A percentile compares a stretch with the other conserved stretches of the same genome.
phyloP scores from a whole-genome alignment of 2,113 vertebrate species.

The mouse (Mus musculus) region GRCm39 chr1:89070001-89070500 shows the following conservation, averaged over 20 bases:
- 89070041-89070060: background rate
- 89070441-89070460: accelerated
- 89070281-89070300: background rate
- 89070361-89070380: background rate
- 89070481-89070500: background rate
- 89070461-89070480: background rate
- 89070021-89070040: background rate
- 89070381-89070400: background rate
- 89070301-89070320: accelerated
- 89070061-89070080: background rate
- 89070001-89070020: background rate
- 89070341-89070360: accelerated
- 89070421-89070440: accelerated
- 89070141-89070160: background rate
- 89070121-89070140: background rate
- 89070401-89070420: background rate
- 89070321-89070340: accelerated
- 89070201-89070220: too few relatives aligned
- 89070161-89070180: accelerated
- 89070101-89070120: background rate
- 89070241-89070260: background rate
- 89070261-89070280: too few relatives aligned
- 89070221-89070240: background rate
- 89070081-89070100: too few relatives aligned
- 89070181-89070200: background rate